Base-by-base conservation (phyloP, 2,888 invertebrate species). In the Subacronicta megacephala region DNA sequence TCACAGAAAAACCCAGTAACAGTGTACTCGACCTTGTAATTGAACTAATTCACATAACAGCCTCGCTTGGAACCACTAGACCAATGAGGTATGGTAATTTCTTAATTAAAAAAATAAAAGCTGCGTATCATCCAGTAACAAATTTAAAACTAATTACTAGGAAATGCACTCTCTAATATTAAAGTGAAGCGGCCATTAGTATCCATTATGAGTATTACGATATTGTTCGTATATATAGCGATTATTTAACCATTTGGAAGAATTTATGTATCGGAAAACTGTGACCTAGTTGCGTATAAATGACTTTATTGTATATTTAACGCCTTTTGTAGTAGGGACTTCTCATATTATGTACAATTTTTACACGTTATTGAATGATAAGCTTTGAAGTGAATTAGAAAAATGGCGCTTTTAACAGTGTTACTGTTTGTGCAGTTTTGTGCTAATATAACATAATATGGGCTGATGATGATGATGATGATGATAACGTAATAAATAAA, bases 151-250 rank as follows among this genome's bases (percentile, higher is more conserved):
- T 59, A 70, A 67, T 67, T 64, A 54, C 41, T 42, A 0, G 17
- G 13, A 43, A 47, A 15, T 63, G 38, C 68, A 62, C 58, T 59
- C 40, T 38, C 31, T 35, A 26, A 36, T 59, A 72, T 62, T 73
- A 66, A 57, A 52, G 52, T 40, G 33, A n/a, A 23, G 20, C 18
- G 37, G 17, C 55, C 42, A 71, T 60, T 58, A 46, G 43, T 46
- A 35, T 55, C 62, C 67, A 71, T 72, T 74, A 72, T 55, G 18
- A 36, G 60, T 62, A 71, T 72, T 74, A 72, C 57, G 18, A 36
- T 60, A 71, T 72, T 71, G 67, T 60, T 47, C 55, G 44, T 58
- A 36, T 53, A 36, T 53, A 20, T 10, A 57, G 55, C 55, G 49
- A 72, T 66, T 70, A 62, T 66, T 29, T 56, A 37, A 45, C 61